Percentiles rank a stretch among this genome's conserved stretches.
phyloP scores from a whole-genome alignment of 1,140 invertebrate species.

The Bombus affinis region DNA sequence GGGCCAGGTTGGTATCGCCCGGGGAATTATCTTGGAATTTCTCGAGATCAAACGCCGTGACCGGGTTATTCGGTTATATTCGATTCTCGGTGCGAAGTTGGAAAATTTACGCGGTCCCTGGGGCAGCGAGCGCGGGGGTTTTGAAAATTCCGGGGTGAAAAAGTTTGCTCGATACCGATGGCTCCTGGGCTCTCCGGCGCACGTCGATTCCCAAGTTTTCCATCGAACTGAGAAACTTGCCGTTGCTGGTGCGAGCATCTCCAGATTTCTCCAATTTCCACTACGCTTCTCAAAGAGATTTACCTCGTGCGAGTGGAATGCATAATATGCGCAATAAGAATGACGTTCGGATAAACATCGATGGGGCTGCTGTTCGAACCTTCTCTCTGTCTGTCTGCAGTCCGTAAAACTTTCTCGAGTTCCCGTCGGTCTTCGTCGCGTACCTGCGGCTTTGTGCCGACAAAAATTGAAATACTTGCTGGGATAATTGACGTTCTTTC shows the following conservation, averaged over 20 bases:
- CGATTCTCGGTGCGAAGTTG: slow-evolving; percentile 57
- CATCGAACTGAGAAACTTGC: slow-evolving; percentile 17
- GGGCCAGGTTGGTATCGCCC: slow-evolving; percentile 33
- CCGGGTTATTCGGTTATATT: slow-evolving; percentile 56
- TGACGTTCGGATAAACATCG: slow-evolving; percentile 63
- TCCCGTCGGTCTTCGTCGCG: too few species aligned
- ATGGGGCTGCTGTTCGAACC: not conserved
- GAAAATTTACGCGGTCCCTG: slow-evolving; percentile 62
- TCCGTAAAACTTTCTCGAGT: slow-evolving; percentile 22
- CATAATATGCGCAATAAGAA: slow-evolving; percentile 61
- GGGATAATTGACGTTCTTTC: slow-evolving; percentile 26
- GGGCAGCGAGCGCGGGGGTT: slow-evolving; percentile 27
- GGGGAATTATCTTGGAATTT: slow-evolving; percentile 55
- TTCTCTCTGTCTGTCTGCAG: not conserved
- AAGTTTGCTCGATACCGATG: slow-evolving; percentile 35
- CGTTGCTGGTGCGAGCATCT: not conserved
- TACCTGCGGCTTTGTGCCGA: not conserved
- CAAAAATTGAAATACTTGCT: slow-evolving; percentile 16
- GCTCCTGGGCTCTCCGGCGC: not conserved
- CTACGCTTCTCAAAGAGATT: slow-evolving; percentile 64
- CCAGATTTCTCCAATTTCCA: slow-evolving; percentile 67
- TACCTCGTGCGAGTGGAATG: slow-evolving; percentile 62
- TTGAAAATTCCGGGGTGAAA: slow-evolving; percentile 39
- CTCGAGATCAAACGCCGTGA: slow-evolving; percentile 52
- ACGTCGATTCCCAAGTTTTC: slow-evolving; percentile 46